These are phyloP conservation scores for Tangara arthus DNA, from an alignment of 2,797 vertebrate species.

Conservation along the genomic window DNA sequence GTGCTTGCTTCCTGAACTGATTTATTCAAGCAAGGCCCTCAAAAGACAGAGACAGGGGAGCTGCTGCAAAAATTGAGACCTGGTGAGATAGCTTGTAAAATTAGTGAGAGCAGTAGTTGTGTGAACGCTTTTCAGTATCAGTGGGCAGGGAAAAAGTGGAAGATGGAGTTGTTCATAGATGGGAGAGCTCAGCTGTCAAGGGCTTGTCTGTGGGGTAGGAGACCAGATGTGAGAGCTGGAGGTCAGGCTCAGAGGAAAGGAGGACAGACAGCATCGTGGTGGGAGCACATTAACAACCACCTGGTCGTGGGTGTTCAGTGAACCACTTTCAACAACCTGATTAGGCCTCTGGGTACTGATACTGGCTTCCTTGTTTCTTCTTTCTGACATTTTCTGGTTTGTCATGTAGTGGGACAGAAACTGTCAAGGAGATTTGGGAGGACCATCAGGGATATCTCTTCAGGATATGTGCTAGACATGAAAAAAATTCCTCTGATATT, in stretches of 20 bases:
- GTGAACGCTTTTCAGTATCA: neutral
- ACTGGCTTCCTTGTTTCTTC: neutral
- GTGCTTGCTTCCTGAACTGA: no score
- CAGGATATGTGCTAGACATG: rapidly evolving
- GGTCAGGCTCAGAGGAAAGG: neutral
- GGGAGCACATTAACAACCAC: rapidly evolving
- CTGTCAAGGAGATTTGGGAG: neutral
- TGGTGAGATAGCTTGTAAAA: neutral
- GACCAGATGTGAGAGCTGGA: rapidly evolving
- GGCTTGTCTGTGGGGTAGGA: neutral
- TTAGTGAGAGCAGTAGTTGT: neutral
- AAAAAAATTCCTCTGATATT: neutral
- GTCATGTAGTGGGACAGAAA: neutral
- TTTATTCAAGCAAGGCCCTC: no score
- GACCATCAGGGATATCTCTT: neutral
- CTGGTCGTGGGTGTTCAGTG: no score
- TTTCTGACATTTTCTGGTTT: neutral
- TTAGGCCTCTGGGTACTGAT: neutral
- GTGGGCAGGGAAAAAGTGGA: neutral
- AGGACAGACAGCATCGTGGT: neutral
- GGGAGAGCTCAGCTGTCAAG: neutral
- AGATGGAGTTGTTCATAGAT: rapidly evolving
- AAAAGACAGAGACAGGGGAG: no score
- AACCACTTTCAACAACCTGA: neutral
- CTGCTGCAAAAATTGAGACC: no score